These are phyloP conservation scores for Seira ritae DNA, from an alignment of 2,888 invertebrate species.

Conservation along the genomic window DNA sequence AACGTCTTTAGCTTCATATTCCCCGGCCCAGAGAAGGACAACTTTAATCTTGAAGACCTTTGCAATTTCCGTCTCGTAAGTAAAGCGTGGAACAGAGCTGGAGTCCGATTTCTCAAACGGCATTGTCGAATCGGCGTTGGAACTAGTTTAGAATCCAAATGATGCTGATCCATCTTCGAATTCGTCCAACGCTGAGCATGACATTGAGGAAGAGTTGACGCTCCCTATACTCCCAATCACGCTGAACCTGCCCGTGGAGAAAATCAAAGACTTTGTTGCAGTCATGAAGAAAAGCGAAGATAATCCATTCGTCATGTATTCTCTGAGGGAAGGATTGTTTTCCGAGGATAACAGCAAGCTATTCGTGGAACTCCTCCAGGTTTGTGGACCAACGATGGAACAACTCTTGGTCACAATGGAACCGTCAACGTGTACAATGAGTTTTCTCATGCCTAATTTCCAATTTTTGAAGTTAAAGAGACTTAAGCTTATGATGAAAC, in stretches of 20 bases:
- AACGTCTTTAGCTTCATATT: conserved; percentile 41
- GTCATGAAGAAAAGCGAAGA: conserved; percentile 41
- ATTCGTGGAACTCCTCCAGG: conserved; percentile 36
- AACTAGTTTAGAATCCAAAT: conserved; percentile 4
- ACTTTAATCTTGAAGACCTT: conserved; percentile 32
- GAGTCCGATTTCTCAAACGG: conserved; percentile 17
- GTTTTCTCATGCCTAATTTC: conserved; percentile 45
- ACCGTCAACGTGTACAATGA: conserved; percentile 49
- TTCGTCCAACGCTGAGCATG: conserved; percentile 33
- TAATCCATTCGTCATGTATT: conserved; percentile 46
- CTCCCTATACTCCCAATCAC: conserved; percentile 43
- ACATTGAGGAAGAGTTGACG: conserved; percentile 47
- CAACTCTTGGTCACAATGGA: conserved; percentile 52
- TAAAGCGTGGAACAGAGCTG: conserved; percentile 43
- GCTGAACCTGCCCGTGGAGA: conserved; percentile 30
- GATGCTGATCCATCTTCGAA: conserved; percentile 28
- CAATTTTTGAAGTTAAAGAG: conserved; percentile 30
- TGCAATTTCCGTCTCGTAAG: conserved; percentile 50
- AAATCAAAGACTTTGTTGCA: conserved; percentile 23
- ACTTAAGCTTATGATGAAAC: conserved; percentile 54
- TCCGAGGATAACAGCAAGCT: conserved; percentile 24
- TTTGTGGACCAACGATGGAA: conserved; percentile 48
- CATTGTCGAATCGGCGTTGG: conserved; percentile 50
- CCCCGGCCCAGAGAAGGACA: conserved; percentile 33
- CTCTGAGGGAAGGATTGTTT: conserved; percentile 35